Base-by-base conservation (phyloP, 2,797 vertebrate species). In the Odontamblyopus rebecca region DNA sequence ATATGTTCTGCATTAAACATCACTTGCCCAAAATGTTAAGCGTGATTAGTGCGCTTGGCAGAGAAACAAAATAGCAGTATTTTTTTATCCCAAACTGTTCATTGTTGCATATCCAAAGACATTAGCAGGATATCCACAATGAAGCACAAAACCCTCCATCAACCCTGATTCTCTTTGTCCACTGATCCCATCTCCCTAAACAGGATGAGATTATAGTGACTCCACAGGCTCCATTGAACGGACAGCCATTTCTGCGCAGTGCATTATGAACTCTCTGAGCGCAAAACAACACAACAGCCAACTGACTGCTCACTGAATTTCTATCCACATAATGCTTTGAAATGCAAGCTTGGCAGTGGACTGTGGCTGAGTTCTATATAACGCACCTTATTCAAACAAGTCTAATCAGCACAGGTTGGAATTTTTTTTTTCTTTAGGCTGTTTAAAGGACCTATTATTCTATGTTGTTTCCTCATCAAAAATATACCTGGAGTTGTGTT, bases 81-180 rank as follows among this genome's bases (percentile, higher is more conserved):
- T 84, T 83, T 83, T 23, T 75, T 80, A 69, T 76, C 68, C 70
- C 53, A 71, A 76, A 79, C 75, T 67, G 79, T 64, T 68, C 72
- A 69, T 41, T 61, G 38, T 63, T 53, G 67, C 67, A 75, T 71
- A 81, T 62, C 68, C 59, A 35, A 71, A 67, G 62, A 71, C 62
- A 62, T 51, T n/a, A 79, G 73, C 67, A 70, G 48, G 59, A 74
- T 66, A 74, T 67, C 64, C 35, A 69, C 71, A 78, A 72, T 59
- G 54, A 78, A 71, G 65, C 23, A 27, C 44, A 77, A 69, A 51
- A 30, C 72, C 78, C 68, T 71, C 64, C 59, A 77, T 73, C 60
- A 64, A 61, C 38, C 41, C 79, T 63, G 68, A 51, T 70, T 74
- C 54, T 69, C 59, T 72, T 74, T 83, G 54, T 82, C 61, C 41